Evolutionary conservation across 1,140 invertebrate genomes (phyloP).

Genomic region (Brachionus calyciflorus): DNA sequence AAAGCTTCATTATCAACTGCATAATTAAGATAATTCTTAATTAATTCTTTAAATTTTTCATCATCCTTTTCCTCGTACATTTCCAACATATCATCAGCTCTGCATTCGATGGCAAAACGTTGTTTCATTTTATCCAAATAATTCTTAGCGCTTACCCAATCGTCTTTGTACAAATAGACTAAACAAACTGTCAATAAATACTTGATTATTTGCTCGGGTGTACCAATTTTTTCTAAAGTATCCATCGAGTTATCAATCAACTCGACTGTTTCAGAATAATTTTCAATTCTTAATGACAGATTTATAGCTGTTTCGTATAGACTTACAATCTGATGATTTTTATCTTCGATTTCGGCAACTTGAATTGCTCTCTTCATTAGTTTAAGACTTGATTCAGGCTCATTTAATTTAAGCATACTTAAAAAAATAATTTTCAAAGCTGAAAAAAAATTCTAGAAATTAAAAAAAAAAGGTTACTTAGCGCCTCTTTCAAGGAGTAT

Average conservation of each 20-base stretch:
- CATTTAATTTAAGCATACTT: slow-evolving; percentile 29
- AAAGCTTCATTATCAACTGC: slow-evolving; percentile 40
- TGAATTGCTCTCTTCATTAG: slow-evolving; percentile 6
- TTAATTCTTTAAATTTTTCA: slow-evolving; percentile 36
- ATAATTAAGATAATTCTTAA: slow-evolving; percentile 35
- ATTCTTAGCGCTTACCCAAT: slow-evolving; percentile 39
- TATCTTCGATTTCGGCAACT: slow-evolving; percentile 30
- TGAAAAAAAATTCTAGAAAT: background rate
- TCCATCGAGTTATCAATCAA: background rate
- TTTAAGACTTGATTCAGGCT: slow-evolving; percentile 5
- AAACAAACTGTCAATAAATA: slow-evolving; percentile 10
- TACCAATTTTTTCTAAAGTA: background rate
- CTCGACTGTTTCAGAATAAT: background rate
- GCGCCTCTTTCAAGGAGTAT: slow-evolving; percentile 30
- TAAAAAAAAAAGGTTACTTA: background rate
- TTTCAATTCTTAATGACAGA: background rate
- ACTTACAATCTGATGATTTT: slow-evolving; percentile 2
- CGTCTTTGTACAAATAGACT: slow-evolving; percentile 32
- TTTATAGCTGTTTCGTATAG: slow-evolving; percentile 36
- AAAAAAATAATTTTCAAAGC: background rate
- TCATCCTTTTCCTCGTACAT: slow-evolving; percentile 41
- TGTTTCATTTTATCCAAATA: slow-evolving; percentile 25
- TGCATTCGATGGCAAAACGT: background rate
- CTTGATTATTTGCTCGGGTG: slow-evolving; percentile 30
- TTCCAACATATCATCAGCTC: slow-evolving; percentile 29